These are phyloP conservation scores for Epizoanthus rinbou DNA, from an alignment of 92 coral and sea anemone species.

Conservation along the genomic window DNA sequence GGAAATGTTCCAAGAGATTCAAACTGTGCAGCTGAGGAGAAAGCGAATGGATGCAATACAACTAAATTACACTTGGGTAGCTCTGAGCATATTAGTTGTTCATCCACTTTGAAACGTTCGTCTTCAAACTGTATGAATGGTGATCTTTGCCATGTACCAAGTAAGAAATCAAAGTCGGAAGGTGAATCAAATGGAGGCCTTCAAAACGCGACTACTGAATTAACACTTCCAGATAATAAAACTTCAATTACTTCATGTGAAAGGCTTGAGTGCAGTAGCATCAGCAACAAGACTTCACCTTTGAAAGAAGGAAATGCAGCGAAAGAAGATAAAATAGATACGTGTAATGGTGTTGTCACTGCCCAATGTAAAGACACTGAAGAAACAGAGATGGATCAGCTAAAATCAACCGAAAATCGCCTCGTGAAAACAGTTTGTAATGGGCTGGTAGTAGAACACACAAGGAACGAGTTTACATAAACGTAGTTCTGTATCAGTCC, in stretches of 20 bases:
- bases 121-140: constrained; percentile 30
- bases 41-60: not conserved
- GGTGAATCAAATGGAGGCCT: not conserved
- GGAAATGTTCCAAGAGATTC: not conserved
- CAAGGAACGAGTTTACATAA: not conserved
- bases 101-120: constrained; percentile 11
- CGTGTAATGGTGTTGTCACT: constrained; percentile 1
- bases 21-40: not conserved
- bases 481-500: not conserved
- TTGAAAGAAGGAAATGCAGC: not conserved
- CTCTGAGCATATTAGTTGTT: not conserved
- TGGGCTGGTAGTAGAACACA: constrained; percentile 4
- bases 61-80: not conserved
- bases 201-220: not conserved
- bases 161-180: constrained; percentile 4
- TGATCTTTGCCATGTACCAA: constrained; percentile 18
- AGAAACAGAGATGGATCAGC: constrained; percentile 1
- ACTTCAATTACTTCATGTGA: not conserved
- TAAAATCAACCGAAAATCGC: constrained; percentile 17
- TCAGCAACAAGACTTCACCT: not conserved
- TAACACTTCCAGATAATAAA: not conserved
- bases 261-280: not conserved
- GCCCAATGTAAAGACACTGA: not conserved
- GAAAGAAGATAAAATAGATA: not conserved
- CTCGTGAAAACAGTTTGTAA: constrained; percentile 13